phyloP scores from a whole-genome alignment of 1,140 invertebrate species.

The Drosophila kikkawai region DNA sequence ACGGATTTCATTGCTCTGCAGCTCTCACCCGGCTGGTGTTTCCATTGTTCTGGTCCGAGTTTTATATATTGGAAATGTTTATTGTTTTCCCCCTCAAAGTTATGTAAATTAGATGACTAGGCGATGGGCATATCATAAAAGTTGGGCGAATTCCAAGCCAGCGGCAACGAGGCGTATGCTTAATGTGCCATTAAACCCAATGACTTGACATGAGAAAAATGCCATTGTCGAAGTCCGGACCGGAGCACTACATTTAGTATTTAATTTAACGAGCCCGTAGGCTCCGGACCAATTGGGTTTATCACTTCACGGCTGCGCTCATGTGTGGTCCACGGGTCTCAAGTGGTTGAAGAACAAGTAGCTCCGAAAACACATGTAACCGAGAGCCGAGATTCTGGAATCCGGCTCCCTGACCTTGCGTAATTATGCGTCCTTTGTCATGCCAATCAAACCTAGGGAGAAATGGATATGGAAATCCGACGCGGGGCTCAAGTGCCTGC shows the following conservation, averaged over 20 bases:
- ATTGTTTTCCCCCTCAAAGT: conserved; percentile 48
- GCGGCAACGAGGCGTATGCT: conserved; percentile 77
- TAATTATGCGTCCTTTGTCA: conserved; percentile 77
- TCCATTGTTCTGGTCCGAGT: conserved; percentile 50
- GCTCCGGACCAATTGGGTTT: conserved; percentile 72
- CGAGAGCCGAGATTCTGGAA: conserved; percentile 2
- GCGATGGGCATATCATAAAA: conserved; percentile 57
- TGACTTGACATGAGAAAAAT: conserved; percentile 62
- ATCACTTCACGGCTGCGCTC: conserved; percentile 60
- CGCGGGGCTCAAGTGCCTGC: conserved; percentile 57
- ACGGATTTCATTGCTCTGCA: conserved; percentile 51
- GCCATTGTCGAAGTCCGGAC: conserved; percentile 32
- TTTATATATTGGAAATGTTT: conserved; percentile 62
- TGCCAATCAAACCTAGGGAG: conserved; percentile 53
- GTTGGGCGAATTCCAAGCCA: conserved; percentile 52
- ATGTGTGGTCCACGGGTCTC: conserved; percentile 69
- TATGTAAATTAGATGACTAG: conserved; percentile 67
- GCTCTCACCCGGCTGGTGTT: conserved; percentile 33
- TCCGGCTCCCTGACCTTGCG: conserved; percentile 33
- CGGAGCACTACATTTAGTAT: conserved; percentile 9
- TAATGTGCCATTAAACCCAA: conserved; percentile 79
- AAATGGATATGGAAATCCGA: conserved; percentile 29
- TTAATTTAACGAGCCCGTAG: conserved; percentile 55
- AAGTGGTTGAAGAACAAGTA: conserved; percentile 65
- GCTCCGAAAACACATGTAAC: conserved; percentile 56